Base-by-base conservation (phyloP, 2,113 vertebrate species). In the Ophthalmolycus amberensis region DNA sequence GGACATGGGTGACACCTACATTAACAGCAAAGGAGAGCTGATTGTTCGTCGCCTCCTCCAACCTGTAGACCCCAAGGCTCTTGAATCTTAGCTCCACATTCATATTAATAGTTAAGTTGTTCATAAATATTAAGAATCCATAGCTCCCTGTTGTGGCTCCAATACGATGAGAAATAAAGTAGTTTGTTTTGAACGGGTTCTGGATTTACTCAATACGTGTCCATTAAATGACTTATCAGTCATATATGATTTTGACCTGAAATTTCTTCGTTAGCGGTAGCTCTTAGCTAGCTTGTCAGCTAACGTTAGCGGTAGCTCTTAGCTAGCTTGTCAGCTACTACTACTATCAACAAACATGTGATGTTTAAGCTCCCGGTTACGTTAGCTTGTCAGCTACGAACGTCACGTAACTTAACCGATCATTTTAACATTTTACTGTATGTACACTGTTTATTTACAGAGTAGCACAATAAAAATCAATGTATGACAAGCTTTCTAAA, bases 21-120 rank as follows among this genome's bases (percentile, higher is more conserved):
- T 99, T n/a, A 97, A 96, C 44, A 94, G 92, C 92, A 97, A 81
- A 0, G 97, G 97, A 71, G 97, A 99, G 74, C 90, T 99, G 71
- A 79, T 99, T 3, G 91, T 99, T 70, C 91, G 48, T 58, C 95
- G 89, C 71, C 93, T 73, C 77, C 96, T 93, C 85, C 90, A 89
- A 85, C 95, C 87, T 12, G 70, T 76, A 37, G 95, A 95, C 11
- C 89, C 94, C 65, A 95, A 96, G 65, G 68, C 89, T 15, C 76
- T 93, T 0, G 84, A 95, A 52, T 90, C 95, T 0, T 97, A 94
- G 91, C 56, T 18, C 10, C 2, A 4, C 42, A 20, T 48, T 62
- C 32, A 1, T 18, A 3, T 58, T 0, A 11, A 15, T 22, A 42
- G 12, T 27, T 60, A 48, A 62, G 0, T 29, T 70, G 25, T 71